phyloP scores from a whole-genome alignment of 2,888 invertebrate species.

The Conus canariensis region DNA sequence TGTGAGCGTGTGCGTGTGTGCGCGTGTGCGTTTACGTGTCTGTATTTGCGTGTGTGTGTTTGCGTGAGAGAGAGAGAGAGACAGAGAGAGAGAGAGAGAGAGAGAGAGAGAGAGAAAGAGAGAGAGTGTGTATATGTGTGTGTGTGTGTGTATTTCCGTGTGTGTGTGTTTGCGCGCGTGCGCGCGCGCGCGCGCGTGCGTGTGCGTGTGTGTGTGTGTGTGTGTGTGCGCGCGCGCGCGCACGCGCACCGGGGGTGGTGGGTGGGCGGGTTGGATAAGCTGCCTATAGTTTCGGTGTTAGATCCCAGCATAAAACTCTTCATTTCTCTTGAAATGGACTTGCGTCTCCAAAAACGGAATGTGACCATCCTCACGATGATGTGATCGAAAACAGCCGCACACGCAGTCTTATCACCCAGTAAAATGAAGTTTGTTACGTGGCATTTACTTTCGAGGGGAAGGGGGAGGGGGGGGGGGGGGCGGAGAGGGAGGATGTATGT shows the following conservation, averaged over 20 bases:
- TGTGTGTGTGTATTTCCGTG: background rate
- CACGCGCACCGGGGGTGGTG: background rate
- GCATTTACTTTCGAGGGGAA: too few relatives aligned
- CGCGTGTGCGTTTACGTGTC: background rate
- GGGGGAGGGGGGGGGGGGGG: too few relatives aligned
- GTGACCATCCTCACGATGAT: background rate
- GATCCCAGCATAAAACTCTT: too few relatives aligned
- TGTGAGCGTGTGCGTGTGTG: background rate
- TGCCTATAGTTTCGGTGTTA: too few relatives aligned
- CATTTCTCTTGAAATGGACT: too few relatives aligned
- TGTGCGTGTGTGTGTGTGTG: conserved; percentile 6
- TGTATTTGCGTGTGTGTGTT: conserved; percentile 6
- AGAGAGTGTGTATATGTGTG: background rate
- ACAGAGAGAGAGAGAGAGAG: too few relatives aligned
- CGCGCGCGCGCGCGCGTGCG: background rate
- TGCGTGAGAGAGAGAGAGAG: background rate
- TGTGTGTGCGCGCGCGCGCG: background rate
- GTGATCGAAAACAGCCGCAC: background rate
- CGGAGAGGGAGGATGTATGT: too few relatives aligned
- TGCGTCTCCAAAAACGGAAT: too few relatives aligned
- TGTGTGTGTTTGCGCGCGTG: background rate
- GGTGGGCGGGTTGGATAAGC: background rate
- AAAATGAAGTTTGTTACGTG: too few relatives aligned
- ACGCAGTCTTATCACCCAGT: too few relatives aligned
- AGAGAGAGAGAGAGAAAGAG: too few relatives aligned